These are phyloP conservation scores for Girardinichthys multiradiatus DNA, from an alignment of 2,113 vertebrate genomes.

Conservation along the genomic window DNA sequence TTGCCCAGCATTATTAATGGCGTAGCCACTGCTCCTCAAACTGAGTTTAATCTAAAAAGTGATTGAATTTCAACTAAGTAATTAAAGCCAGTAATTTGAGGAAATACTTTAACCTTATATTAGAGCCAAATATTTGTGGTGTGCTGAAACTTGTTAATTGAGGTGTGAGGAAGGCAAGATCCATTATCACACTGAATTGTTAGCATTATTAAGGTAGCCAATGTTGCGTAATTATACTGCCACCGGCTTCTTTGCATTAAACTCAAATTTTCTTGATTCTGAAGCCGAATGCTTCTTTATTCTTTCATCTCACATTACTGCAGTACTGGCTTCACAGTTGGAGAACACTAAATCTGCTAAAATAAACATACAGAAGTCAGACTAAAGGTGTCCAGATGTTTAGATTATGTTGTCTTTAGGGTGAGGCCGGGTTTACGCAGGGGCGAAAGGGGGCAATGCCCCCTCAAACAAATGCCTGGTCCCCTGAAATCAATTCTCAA, in stretches of 20 bases:
- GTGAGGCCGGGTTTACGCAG: too few relatives aligned
- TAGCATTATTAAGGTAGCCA: conserved; percentile 34
- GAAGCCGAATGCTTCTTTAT: neutral
- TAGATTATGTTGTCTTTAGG: neutral
- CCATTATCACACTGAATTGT: conserved; percentile 35
- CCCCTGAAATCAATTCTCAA: too few relatives aligned
- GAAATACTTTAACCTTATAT: conserved; percentile 52
- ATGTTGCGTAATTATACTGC: neutral
- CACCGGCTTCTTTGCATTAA: neutral
- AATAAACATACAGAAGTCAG: neutral
- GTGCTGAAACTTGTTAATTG: conserved; percentile 50
- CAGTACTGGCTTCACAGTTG: neutral
- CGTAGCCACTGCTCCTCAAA: conserved; percentile 30
- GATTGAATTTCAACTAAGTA: conserved; percentile 60
- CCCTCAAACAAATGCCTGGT: too few relatives aligned
- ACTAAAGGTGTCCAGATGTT: neutral
- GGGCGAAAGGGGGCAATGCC: too few relatives aligned
- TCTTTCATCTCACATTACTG: neutral
- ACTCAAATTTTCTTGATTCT: neutral
- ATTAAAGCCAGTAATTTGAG: conserved; percentile 67
- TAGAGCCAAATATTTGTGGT: conserved; percentile 40
- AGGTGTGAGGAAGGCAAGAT: conserved; percentile 35
- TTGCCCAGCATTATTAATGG: conserved; percentile 43
- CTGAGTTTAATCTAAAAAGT: conserved; percentile 56
- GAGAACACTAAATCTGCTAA: neutral